Conservation (phyloP, 2,797 vertebrate genomes). For the Borostomias antarcticus region DNA sequence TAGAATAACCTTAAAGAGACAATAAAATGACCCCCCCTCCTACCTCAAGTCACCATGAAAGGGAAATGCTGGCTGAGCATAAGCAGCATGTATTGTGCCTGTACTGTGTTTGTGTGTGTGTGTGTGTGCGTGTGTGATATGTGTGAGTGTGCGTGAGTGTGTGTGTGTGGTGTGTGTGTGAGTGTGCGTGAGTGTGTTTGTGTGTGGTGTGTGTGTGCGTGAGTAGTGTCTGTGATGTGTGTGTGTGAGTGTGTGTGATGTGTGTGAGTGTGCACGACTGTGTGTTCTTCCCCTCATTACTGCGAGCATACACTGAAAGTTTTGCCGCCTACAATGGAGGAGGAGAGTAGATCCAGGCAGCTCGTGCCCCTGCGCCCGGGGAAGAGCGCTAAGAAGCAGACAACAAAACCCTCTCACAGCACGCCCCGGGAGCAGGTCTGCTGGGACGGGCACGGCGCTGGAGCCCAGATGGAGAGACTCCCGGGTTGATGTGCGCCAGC, state of each 20-base stretch:
- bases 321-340: constrained; percentile 34
- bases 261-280: no score
- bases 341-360: constrained; percentile 21
- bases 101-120: constrained; percentile 17
- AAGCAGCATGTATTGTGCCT: constrained; percentile 5
- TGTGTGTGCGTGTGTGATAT: no score
- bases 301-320: neutral
- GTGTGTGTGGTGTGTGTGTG: no score
- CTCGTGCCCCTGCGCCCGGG: constrained; percentile 33
- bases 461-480: neutral
- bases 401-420: constrained; percentile 39
- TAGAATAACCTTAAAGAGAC: constrained; percentile 8
- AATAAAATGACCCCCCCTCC: neutral
- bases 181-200: no score
- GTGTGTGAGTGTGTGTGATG: no score
- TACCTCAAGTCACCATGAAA: neutral
- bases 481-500: constrained; percentile 10
- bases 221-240: no score
- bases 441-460: constrained; percentile 9
- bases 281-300: neutral
- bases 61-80: neutral
- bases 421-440: constrained; percentile 28
- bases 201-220: no score
- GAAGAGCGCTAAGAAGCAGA: constrained; percentile 33
- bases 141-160: no score